Evolutionary conservation across 2,888 invertebrate genomes (phyloP).

Genomic region (Spisula subtruncata): DNA sequence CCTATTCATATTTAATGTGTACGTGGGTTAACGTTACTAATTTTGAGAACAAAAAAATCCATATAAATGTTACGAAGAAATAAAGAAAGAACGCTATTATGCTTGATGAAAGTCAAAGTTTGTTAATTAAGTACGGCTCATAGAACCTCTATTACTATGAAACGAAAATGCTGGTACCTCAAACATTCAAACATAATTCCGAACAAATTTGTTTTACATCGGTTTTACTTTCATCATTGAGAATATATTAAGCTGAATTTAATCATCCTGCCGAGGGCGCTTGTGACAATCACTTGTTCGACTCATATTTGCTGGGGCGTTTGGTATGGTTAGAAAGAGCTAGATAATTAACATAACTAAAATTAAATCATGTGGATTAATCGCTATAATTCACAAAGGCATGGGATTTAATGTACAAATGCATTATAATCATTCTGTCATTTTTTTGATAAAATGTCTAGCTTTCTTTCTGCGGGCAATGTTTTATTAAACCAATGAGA

Average conservation of each 20-base stretch:
- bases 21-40: too few species aligned
- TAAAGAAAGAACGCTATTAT: too few species aligned
- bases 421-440: not conserved
- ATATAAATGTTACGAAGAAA: too few species aligned
- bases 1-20: too few species aligned
- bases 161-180: not conserved
- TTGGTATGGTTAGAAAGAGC: not conserved
- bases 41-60: too few species aligned
- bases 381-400: not conserved
- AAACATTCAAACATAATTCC: not conserved
- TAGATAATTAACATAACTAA: not conserved
- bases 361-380: not conserved
- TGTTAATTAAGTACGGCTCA: too few species aligned
- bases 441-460: not conserved
- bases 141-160: too few species aligned
- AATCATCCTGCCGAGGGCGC: not conserved
- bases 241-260: not conserved
- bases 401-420: not conserved
- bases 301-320: not conserved
- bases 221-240: not conserved
- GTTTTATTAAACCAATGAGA: not conserved
- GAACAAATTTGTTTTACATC: not conserved
- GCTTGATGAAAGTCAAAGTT: too few species aligned
- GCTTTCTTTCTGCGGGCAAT: not conserved
- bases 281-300: not conserved